Percentiles rank a stretch among this genome's conserved stretches.
Conservation (phyloP, 2,797 vertebrate genomes). For the Rhodeus uyekii region DNA sequence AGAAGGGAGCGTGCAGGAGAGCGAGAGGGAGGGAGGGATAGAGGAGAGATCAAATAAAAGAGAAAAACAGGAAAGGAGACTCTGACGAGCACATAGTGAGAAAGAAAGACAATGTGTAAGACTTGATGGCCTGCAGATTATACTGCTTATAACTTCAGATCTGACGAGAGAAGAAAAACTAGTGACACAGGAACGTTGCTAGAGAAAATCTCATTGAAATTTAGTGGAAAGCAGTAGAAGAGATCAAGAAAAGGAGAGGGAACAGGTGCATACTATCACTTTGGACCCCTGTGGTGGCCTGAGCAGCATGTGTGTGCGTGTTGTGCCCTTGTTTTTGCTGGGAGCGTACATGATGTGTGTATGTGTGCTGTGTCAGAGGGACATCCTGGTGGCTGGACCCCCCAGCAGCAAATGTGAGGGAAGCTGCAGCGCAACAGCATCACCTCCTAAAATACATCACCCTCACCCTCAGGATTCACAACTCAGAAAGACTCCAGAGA, state of each 20-base stretch:
- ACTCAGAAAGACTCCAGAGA: constrained; percentile 27
- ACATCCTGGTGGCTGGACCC: constrained; percentile 71
- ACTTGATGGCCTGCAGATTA: constrained; percentile 60
- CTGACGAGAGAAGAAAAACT: constrained; percentile 34
- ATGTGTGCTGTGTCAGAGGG: constrained; percentile 61
- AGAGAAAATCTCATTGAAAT: not conserved
- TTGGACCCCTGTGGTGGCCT: not conserved
- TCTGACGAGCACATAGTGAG: constrained; percentile 52
- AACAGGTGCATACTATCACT: constrained; percentile 17
- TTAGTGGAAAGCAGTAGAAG: constrained; percentile 20
- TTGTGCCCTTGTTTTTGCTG: constrained; percentile 69
- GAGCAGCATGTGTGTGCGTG: constrained; percentile 37
- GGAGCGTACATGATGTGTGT: constrained; percentile 57
- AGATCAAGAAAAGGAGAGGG: constrained; percentile 17
- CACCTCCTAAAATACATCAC: constrained; percentile 54
- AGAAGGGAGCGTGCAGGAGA: constrained; percentile 50
- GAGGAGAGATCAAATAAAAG: constrained; percentile 51
- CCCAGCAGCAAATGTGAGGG: constrained; percentile 64
- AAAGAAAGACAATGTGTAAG: constrained; percentile 64
- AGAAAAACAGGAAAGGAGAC: constrained; percentile 45
- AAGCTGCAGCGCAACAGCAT: constrained; percentile 40
- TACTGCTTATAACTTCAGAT: constrained; percentile 38
- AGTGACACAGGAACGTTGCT: constrained; percentile 2
- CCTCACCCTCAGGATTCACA: constrained; percentile 9
- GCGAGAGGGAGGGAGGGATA: constrained; percentile 24